phyloP scores from a whole-genome alignment of 2,888 invertebrate species.

The Masnerella sp. region DNA sequence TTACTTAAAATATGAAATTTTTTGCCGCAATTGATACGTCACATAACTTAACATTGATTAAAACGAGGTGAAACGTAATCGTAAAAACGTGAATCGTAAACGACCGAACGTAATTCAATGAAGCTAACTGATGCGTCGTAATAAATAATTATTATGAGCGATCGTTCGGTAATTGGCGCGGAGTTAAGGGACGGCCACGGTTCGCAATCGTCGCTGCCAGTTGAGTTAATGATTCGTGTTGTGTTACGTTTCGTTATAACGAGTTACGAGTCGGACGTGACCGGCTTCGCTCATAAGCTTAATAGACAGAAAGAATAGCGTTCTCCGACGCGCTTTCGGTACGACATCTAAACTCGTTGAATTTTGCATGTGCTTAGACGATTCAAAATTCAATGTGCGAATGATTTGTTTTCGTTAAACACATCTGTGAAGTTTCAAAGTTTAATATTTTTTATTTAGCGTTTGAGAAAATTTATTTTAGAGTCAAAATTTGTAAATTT shows the following conservation, averaged over 20 bases:
- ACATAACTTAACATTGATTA: constrained; percentile 30
- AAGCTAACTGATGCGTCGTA: constrained; percentile 38
- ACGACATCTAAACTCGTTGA: no score
- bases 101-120: constrained; percentile 29
- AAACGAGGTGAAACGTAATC: constrained; percentile 32
- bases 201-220: constrained; percentile 48
- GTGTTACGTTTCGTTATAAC: constrained; percentile 73
- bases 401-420: no score
- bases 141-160: constrained; percentile 46
- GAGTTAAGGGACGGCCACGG: constrained; percentile 38
- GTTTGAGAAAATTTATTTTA: no score
- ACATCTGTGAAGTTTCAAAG: no score
- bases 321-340: no score
- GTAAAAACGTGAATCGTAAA: constrained; percentile 30
- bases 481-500: no score
- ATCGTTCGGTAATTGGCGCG: constrained; percentile 33
- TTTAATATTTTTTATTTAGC: no score
- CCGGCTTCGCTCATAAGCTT: constrained; percentile 66
- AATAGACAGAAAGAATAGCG: constrained; percentile 45
- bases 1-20: not conserved
- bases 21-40: constrained; percentile 17
- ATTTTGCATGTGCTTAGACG: no score
- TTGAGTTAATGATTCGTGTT: constrained; percentile 66
- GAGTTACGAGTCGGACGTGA: constrained; percentile 73
- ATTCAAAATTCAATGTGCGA: no score